Base-by-base conservation (phyloP, 2,888 invertebrate species). In the Stratiomys singularior region DNA sequence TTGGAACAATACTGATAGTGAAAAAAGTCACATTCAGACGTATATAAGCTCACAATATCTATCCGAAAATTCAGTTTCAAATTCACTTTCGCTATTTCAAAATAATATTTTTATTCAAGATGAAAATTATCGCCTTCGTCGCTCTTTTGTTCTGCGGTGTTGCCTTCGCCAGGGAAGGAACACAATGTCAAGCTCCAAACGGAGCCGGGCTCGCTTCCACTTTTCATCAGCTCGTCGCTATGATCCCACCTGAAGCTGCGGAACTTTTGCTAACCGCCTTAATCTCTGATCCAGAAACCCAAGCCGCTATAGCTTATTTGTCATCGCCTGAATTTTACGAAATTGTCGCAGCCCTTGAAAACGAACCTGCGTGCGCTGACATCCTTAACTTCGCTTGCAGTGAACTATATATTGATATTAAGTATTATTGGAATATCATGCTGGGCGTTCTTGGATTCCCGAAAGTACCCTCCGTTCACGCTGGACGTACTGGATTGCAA, bases 231-330 rank as follows among this genome's bases (percentile, higher is more conserved):
- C 60, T 79, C 18, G 18, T 56, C 23, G 37, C 5, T 0, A 7
- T 77, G 11, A 28, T 79, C 28, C 78, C 78, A 76, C 5, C 69
- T 15, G 76, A 69, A 3, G 23, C 76, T 9, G n/a, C 76, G n/a
- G 60, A 46, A 21, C 64, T 78, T 44, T 27, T 76, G 25, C 25
- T 78, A n/a, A 64, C 60, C 21, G 71, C 77, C 11, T 28, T 79
- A 18, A 77, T 69, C 30, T 63, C 69, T n/a, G 79, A 79, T 67
- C 23, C 23, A 47, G 79, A 79, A 76, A 77, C 78, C 44, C 76
- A 77, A 71, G 71, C 74, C 21, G 77, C 77, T 78, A n/a, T n/a
- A n/a, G n/a, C n/a, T n/a, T n/a, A n/a, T n/a, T n/a, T n/a, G n/a
- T n/a, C n/a, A n/a, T n/a, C 77, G 9, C 46, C 56, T 0, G 79